Evolutionary conservation across 2,797 vertebrate genomes (phyloP), one percentile per base, ranked within the genome.

Genomic region (Rachycentron canadum): DNA sequence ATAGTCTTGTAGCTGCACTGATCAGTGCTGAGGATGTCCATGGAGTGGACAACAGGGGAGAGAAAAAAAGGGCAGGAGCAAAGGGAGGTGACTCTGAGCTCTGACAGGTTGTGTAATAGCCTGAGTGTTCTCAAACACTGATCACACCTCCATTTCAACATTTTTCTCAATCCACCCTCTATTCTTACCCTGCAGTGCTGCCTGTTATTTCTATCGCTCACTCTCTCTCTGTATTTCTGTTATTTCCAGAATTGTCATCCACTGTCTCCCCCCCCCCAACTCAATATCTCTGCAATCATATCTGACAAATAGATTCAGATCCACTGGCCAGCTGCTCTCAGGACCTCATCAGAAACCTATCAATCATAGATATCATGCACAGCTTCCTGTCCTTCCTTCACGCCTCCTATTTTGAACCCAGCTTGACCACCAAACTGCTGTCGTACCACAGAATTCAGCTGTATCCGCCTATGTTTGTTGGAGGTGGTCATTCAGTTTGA

Each of bases 41-140:
- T 69, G 62, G 47, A 50, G 74, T 67, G 68, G 73, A 67, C 68
- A 82, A 58, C 47, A 43, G 26, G 72, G 66, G 56, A 57, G 72
- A 70, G 84, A 81, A 84, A 69, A n/a, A 72, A 76, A 73, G 75
- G 76, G 25, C 59, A 62, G 74, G 76, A 13, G 53, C 69, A 66
- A 49, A 50, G 86, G 77, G 75, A 87, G 76, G 75, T 58, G 70
- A 71, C 74, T 83, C 83, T 89, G 87, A 84, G 73, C 74, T 83
- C 83, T 89, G 87, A 84, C 88, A 73, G 87, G 75, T 79, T 76
- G 70, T 84, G 80, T 92, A 88, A 93, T 91, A 89, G 82, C 87
- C 76, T 83, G 76, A 78, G 79, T 61, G 74, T 89, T 89, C 87
- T 80, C 77, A 86, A 89, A 87, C 88, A 88, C 80, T 73, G 84